Evolutionary conservation across 2,888 invertebrate species (phyloP), one percentile per base, ranked within the genome.

Genomic region (Liposcelis brunnea): DNA sequence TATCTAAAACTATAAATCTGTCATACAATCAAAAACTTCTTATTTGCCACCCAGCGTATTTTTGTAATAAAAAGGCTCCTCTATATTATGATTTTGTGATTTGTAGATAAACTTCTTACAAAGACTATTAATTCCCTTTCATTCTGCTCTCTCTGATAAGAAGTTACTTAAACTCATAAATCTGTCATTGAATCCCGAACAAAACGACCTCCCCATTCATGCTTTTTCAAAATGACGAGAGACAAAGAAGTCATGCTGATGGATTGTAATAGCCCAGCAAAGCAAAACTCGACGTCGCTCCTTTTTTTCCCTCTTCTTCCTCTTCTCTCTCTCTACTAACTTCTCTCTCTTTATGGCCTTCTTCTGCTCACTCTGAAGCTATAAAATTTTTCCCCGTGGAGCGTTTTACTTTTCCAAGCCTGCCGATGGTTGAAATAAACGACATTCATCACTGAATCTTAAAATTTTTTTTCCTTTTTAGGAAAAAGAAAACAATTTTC

Each of bases 91-190:
- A 40, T 40, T 18, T 40, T 19, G 40, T 40, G 40, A 40, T 40
- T 40, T 19, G 19, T 40, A 19, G 40, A 40, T 40, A 40, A 40
- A 19, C 40, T 40, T 40, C 40, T 40, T 18, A 40, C 16, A 40
- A 19, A n/a, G 19, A 19, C 40, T 40, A 40, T 40, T 40, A 40
- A 40, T 19, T 14, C 18, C 40, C 40, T 19, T 40, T 40, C 40
- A 40, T 19, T 40, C 16, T 14, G 40, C 21, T 16, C 35, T 14
- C 16, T 35, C 35, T 40, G 40, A 40, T 40, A 40, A 40, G 40
- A 40, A 40, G 40, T 40, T 40, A 40, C 40, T 40, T 40, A 40
- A 40, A 40, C 40, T 40, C 40, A 21, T 40, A 40, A 40, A 40
- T 40, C 40, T 40, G 40, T 40, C 40, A 40, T 40, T 40, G 40